Evolutionary conservation across 2,113 vertebrate species (phyloP), one percentile per base, ranked within the genome.

Genomic region (Nasalis larvatus): DNA sequence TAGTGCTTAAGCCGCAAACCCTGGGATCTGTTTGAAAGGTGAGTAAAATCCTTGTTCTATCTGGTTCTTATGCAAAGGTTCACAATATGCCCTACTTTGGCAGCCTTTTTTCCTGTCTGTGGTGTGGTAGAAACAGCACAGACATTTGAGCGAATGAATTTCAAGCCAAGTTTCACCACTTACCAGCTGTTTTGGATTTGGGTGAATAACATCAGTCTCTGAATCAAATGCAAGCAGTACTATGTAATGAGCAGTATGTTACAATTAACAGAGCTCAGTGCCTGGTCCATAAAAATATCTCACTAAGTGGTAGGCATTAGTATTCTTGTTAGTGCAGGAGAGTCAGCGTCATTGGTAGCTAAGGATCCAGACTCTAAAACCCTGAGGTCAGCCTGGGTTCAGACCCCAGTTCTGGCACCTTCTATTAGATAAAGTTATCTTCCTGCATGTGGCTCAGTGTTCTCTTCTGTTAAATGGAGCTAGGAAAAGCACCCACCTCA

Each of bases 71-170:
- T 9, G 3, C 16, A 63, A 4, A 76, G 35, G 16, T 42, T 69
- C 21, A n/a, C 23, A 52, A 7, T 1, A 6, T 86, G 58, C 32
- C 40, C 18, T 25, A 2, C 27, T 0, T 0, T 2, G 25, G 10
- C 2, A 4, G 9, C 23, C 45, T 93, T 73, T 40, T 60, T 30
- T 18, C 45, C 60, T 69, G 18, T 56, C 32, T 66, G 54, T 45
- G 27, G 73, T 80, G 80, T n/a, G 12, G 58, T 52, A 32, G 17
- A 91, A 86, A 89, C 3, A 86, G 69, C 13, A 52, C 6, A 74
- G 14, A 54, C 11, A 13, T 94, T 32, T 35, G 68, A 23, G 52
- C 91, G 60, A 73, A 0, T 17, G 20, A 27, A 10, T 85, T 93
- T 94, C 80, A 8, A n/a, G 16, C 8, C 6, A 1, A 23, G 35